A percentile compares a stretch with the other conserved stretches of the same genome.
phyloP scores from a whole-genome alignment of 2,113 vertebrate genomes.

The Nipponia nippon region DNA sequence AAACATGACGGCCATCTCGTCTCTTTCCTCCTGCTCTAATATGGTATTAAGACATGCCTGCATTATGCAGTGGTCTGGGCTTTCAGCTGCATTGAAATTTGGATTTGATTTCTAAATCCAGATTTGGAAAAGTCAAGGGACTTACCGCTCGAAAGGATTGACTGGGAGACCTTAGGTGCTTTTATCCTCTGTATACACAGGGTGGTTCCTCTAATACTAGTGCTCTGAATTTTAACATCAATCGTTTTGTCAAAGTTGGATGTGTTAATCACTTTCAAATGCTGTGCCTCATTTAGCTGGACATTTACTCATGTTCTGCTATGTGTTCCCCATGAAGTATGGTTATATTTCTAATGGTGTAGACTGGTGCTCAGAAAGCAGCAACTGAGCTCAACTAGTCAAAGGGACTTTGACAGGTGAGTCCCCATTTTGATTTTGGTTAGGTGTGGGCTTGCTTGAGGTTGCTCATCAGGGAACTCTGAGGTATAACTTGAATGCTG shows the following conservation, averaged over 20 bases:
- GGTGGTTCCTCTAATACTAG: not conserved
- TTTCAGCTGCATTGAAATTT: not conserved
- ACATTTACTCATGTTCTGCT: not conserved
- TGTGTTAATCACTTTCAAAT: not conserved
- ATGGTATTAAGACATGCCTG: not conserved
- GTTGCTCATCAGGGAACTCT: not conserved
- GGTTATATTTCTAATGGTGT: not conserved
- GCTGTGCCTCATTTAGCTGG: not conserved
- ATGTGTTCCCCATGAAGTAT: not conserved
- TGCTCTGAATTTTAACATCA: not conserved
- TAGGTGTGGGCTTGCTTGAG: not conserved
- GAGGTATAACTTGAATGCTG: not conserved
- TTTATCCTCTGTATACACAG: not conserved
- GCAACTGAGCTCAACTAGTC: not conserved
- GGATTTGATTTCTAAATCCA: not conserved
- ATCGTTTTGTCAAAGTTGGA: not conserved
- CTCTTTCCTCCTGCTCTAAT: not conserved
- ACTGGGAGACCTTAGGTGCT: not conserved
- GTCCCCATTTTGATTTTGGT: not conserved
- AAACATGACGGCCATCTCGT: not conserved
- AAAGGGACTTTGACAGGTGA: not conserved
- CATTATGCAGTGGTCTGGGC: not conserved
- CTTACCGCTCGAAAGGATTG: not conserved
- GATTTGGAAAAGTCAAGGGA: not conserved
- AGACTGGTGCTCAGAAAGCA: not conserved